phyloP scores from a whole-genome alignment of 2,888 invertebrate species.

The Formica aserva region DNA sequence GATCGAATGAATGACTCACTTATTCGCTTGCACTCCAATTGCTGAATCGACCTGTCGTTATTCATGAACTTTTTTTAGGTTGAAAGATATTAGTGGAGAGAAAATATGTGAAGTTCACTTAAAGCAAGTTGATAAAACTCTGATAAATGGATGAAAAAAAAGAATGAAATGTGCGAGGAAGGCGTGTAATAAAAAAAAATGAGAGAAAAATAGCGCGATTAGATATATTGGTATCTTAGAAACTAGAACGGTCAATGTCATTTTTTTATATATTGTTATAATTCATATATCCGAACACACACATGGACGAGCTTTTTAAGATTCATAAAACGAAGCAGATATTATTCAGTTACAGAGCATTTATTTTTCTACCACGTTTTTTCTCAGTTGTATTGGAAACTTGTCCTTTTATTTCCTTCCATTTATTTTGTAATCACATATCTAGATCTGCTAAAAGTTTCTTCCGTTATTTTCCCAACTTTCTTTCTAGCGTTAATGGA shows the following conservation, averaged over 20 bases:
- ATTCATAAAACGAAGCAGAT: conserved; percentile 22
- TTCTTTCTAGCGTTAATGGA: neutral
- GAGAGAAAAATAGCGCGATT: conserved; percentile 39
- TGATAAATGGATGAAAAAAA: neutral
- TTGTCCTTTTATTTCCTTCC: conserved; percentile 2
- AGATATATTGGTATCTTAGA: conserved; percentile 1
- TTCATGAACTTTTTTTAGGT: conserved; percentile 79
- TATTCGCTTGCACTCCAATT: conserved; percentile 81
- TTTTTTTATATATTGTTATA: neutral
- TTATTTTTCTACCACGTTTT: neutral
- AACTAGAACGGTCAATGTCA: neutral
- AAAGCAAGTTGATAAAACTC: conserved; percentile 29
- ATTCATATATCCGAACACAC: neutral
- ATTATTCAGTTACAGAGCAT: neutral
- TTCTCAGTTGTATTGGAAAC: neutral
- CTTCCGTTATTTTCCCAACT: neutral
- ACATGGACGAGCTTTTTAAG: neutral
- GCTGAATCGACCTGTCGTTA: conserved; percentile 83
- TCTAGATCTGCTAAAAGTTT: conserved; percentile 8
- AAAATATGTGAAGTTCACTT: conserved; percentile 44
- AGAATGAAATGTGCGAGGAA: neutral
- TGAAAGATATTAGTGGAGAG: conserved; percentile 78
- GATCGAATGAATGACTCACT: conserved; percentile 75
- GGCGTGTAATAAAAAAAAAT: neutral
- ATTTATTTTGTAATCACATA: neutral